phyloP scores from a whole-genome alignment of 2,113 vertebrate genomes.

The Albula goreensis region DNA sequence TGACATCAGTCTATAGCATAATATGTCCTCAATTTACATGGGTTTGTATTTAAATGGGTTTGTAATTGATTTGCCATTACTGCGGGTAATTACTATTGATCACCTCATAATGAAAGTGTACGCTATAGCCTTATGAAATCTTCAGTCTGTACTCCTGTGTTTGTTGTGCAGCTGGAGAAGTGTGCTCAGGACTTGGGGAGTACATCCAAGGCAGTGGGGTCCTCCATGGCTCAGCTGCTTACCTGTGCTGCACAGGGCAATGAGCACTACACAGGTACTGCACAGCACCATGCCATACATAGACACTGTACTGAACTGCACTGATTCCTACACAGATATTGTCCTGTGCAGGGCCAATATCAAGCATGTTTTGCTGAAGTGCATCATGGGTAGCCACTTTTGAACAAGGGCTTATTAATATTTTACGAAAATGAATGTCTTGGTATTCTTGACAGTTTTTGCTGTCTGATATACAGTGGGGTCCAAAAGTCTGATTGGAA shows the following conservation, averaged over 20 bases:
- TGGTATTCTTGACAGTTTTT: too few species aligned
- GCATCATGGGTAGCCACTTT: too few species aligned
- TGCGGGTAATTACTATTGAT: neutral
- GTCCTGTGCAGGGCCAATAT: neutral
- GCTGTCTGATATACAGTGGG: too few species aligned
- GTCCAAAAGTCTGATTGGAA: too few species aligned
- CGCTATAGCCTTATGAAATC: neutral
- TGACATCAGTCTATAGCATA: neutral
- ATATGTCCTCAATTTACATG: neutral
- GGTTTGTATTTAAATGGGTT: neutral
- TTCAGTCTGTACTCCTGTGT: neutral
- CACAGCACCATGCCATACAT: neutral
- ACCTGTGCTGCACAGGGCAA: slow-evolving; percentile 98
- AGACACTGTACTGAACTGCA: neutral
- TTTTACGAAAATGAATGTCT: too few species aligned
- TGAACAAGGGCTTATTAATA: too few species aligned
- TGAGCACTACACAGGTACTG: slow-evolving; percentile 93
- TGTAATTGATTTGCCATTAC: neutral
- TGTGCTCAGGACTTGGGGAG: slow-evolving; percentile 96
- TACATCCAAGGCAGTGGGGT: slow-evolving; percentile 95
- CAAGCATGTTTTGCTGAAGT: too few species aligned
- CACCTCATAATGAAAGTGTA: neutral
- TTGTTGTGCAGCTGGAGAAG: slow-evolving; percentile 84
- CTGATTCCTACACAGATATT: neutral
- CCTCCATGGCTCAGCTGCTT: slow-evolving; percentile 94